Base-by-base conservation (phyloP, 1,140 invertebrate species). In the Cheumatopsyche charites region DNA sequence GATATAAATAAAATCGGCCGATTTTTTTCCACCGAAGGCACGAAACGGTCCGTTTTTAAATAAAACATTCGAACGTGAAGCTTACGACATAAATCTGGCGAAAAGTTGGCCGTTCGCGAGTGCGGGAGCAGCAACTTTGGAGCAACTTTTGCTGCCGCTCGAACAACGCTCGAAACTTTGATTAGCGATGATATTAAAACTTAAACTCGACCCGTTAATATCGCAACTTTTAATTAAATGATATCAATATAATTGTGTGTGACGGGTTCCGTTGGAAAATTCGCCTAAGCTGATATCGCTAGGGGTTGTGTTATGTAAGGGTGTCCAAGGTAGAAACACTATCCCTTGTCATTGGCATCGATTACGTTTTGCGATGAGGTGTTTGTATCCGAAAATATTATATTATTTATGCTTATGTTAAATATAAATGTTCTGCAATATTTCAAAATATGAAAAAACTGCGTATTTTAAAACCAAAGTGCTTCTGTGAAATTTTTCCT, bases 221-320 rank as follows among this genome's bases (percentile, higher is more conserved):
- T 58, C 21, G 21, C 55, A 58, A 58, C 55, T 58, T 58, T 58
- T 58, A 58, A 58, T 58, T 58, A 58, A 58, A 58, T 58, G 55
- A 58, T 58, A 58, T 58, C 23, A 58, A 17, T 58, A 58, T 58
- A 58, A 58, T 58, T 58, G 55, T 25, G 23, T 26, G 21, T 58
- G 55, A 58, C 21, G 23, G 55, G 23, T 58, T 58, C 12, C 21
- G 21, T 25, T 2, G 47, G 49, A 26, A 58, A 58, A 25, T 58
- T 58, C 25, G 55, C 23, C 3, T 7, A 26, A 58, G 7, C 21
- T 36, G 29, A 36, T 36, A 36, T 36, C 29, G n/a, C n/a, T n/a
- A n/a, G n/a, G n/a, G n/a, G n/a, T n/a, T n/a, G n/a, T n/a, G n/a
- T n/a, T n/a, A n/a, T 15, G 43, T 12, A 15, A 19, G 9, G 9